Base-by-base conservation (phyloP, 2,797 vertebrate genomes). In the Jordanella pulchra region DNA sequence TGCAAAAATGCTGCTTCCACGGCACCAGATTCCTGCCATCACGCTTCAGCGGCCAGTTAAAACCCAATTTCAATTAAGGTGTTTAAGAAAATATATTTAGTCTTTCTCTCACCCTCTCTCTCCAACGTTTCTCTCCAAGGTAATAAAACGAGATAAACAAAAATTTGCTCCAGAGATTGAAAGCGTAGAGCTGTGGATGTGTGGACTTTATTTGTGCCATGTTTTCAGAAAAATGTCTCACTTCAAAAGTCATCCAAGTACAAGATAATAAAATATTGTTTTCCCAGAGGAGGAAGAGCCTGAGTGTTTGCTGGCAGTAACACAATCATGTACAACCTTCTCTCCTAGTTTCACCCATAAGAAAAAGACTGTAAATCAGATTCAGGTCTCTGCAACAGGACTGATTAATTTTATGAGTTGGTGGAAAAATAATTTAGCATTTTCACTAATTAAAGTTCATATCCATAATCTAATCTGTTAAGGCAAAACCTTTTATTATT, bases 41-140 rank as follows among this genome's bases (percentile, higher is more conserved):
- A 72, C 30, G 81, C 85, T 87, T 86, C 83, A 88, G 74, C 27
- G 35, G 90, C 84, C 87, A 89, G 85, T 90, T 91, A 88, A 92
- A 93, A 92, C 92, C 89, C 87, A 89, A 93, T 93, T 94, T 92
- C 78, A 92, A 92, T 93, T 93, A 93, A 84, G 73, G 82, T 54
- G 78, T 89, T 89, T 85, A 73, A 87, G 80, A 87, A 83, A 90
- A 91, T 90, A 93, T 93, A 93, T 93, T 93, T 93, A 91, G 80
- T 78, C 72, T 71, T 67, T 78, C 65, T 65, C 58, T 80, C 65
- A 27, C 56, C 73, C 54, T 69, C 53, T 53, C 50, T 6, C 72
- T 77, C 72, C 71, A 54, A 55, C 51, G 71, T 48, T 82, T 66
- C 78, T 86, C 84, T 86, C 75, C 27, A 2, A 82, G 76, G 79